These are phyloP conservation scores for Campoplex capitator DNA, from an alignment of 2,888 invertebrate species.

Conservation along the genomic window DNA sequence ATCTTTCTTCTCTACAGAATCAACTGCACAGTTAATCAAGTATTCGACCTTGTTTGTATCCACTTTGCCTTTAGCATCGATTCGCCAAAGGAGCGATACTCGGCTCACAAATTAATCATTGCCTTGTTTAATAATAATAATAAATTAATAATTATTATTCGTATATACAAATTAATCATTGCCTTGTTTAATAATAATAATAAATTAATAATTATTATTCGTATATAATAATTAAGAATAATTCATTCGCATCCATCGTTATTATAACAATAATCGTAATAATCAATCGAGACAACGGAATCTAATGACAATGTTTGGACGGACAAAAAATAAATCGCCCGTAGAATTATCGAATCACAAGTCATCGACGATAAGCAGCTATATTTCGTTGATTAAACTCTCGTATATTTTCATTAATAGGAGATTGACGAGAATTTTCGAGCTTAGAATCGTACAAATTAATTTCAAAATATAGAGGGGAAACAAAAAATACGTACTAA, in stretches of 20 bases:
- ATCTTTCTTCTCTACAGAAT: constrained; percentile 32
- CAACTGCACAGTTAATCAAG: constrained; percentile 42
- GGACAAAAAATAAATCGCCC: constrained; percentile 26
- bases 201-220: constrained; percentile 28
- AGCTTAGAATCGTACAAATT: constrained; percentile 55
- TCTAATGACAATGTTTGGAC: constrained; percentile 34
- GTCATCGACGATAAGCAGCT: constrained; percentile 31
- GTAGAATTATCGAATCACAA: constrained; percentile 48
- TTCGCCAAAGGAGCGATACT: constrained; percentile 66
- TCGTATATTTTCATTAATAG: constrained; percentile 29
- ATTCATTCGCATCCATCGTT: constrained; percentile 24
- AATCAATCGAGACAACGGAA: constrained; percentile 27
- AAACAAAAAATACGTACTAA: neutral
- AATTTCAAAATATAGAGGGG: constrained; percentile 35
- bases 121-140: constrained; percentile 4
- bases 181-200: constrained; percentile 16
- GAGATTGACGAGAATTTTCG: constrained; percentile 53
- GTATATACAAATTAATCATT: constrained; percentile 6
- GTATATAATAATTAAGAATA: constrained; percentile 22
- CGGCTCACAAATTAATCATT: constrained; percentile 38
- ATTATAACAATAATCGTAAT: constrained; percentile 18
- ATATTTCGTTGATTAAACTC: constrained; percentile 39
- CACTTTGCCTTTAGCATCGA: constrained; percentile 62
- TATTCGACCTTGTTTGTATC: constrained; percentile 39
- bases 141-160: constrained; percentile 26